A percentile compares a stretch with the other conserved stretches of the same genome.
These are phyloP conservation scores for Mustela lutreola DNA, from an alignment of 2,113 vertebrate genomes.

Conservation along the genomic window DNA sequence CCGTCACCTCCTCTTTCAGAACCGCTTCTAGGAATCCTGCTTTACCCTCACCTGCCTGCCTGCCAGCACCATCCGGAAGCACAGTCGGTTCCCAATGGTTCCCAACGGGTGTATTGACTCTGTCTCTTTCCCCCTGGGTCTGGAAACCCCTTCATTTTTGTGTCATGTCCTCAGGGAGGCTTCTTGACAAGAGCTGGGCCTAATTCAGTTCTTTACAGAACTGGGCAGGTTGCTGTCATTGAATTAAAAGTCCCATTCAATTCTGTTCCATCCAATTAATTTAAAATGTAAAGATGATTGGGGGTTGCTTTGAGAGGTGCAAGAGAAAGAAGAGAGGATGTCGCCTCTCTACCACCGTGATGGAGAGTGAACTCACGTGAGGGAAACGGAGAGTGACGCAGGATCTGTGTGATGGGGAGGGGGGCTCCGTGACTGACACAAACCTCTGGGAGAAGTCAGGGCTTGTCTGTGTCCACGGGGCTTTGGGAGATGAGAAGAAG, in stretches of 20 bases:
- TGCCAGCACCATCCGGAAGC: background rate
- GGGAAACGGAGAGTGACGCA: background rate
- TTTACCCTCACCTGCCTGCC: background rate
- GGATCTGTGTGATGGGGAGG: background rate
- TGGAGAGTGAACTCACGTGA: background rate
- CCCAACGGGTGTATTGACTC: background rate
- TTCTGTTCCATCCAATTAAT: background rate
- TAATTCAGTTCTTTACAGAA: background rate
- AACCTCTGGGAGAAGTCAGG: background rate
- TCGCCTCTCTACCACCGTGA: background rate
- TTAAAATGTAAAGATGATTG: background rate
- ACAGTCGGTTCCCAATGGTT: rapidly evolving
- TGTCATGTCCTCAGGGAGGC: background rate
- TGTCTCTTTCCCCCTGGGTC: background rate
- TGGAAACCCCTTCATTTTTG: background rate
- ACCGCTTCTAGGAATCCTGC: background rate
- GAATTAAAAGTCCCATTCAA: background rate
- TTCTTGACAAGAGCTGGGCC: background rate
- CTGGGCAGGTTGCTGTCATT: background rate
- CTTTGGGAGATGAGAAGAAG: background rate
- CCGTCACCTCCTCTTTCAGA: background rate
- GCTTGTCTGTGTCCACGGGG: background rate
- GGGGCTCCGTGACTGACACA: background rate
- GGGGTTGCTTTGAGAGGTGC: background rate
- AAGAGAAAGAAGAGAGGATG: background rate